Conservation (phyloP, 2,888 invertebrate species). For the Dioctria linearis region DNA sequence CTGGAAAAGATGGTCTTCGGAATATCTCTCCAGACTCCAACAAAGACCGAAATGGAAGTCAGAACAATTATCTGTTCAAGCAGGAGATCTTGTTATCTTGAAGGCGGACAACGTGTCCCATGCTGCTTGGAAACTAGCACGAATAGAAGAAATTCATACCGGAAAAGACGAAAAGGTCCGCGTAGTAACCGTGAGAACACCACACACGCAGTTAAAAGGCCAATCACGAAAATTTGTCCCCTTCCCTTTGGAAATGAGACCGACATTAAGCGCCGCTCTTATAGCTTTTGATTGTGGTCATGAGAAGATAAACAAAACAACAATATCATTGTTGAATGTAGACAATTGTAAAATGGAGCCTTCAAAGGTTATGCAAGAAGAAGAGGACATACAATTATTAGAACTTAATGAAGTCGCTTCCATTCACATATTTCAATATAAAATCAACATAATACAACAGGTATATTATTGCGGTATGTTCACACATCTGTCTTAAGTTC, state of each 20-base stretch:
- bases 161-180: constrained; percentile 59
- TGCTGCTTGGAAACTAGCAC: constrained; percentile 58
- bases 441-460: background rate
- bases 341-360: background rate
- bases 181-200: constrained; percentile 59
- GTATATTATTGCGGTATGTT: background rate
- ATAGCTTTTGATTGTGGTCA: background rate
- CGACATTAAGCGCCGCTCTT: background rate
- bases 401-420: background rate
- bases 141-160: constrained; percentile 58
- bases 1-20: constrained; percentile 59
- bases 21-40: constrained; percentile 60
- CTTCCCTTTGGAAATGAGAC: background rate
- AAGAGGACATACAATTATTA: background rate
- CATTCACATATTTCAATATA: background rate
- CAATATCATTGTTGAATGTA: background rate
- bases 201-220: background rate
- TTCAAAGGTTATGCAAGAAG: background rate
- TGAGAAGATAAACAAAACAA: background rate
- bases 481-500: background rate
- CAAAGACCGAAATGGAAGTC: constrained; percentile 59
- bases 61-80: constrained; percentile 39
- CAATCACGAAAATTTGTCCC: constrained; percentile 2
- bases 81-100: constrained; percentile 59
- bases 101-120: constrained; percentile 44